A percentile compares a stretch with the other conserved stretches of the same genome.
Conservation (phyloP, 2,888 invertebrate species). For the Rhodophaea formosa region DNA sequence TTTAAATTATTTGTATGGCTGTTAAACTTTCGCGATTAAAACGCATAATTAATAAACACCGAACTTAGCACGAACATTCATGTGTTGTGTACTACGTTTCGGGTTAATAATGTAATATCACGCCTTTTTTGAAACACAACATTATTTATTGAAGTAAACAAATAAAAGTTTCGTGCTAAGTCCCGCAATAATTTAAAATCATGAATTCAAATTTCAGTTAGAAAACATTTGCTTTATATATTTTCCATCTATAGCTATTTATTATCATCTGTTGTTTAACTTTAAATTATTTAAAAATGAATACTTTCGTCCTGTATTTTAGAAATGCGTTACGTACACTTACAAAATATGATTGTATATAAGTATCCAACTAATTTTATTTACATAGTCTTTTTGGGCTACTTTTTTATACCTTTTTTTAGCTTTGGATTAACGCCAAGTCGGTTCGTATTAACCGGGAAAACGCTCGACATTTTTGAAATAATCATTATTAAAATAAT, state of each 20-base stretch:
- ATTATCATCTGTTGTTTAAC: conserved; percentile 67
- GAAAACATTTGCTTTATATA: conserved; percentile 31
- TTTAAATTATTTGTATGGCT: conserved; percentile 32
- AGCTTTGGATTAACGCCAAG: background rate
- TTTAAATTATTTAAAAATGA: conserved; percentile 46
- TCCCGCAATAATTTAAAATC: too few relatives aligned
- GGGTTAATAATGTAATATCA: too few relatives aligned
- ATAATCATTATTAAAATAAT: too few relatives aligned
- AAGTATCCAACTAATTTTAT: conserved; percentile 67
- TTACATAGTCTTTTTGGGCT: conserved; percentile 74
- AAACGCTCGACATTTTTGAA: background rate
- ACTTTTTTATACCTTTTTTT: conserved; percentile 45
- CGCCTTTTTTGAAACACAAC: too few relatives aligned
- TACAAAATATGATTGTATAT: conserved; percentile 61
- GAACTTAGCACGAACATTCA: too few relatives aligned
- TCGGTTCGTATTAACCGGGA: background rate
- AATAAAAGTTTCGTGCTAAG: too few relatives aligned
- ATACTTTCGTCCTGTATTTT: conserved; percentile 65
- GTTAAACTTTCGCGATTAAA: too few relatives aligned
- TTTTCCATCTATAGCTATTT: conserved; percentile 62
- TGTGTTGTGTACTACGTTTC: too few relatives aligned
- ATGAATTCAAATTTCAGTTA: conserved; percentile 14
- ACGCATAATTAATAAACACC: too few relatives aligned
- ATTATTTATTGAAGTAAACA: too few relatives aligned
- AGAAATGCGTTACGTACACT: conserved; percentile 54